Evolutionary conservation across 2,888 invertebrate genomes (phyloP), one percentile per base, ranked within the genome.

Genomic region (Thymelicus lineola): DNA sequence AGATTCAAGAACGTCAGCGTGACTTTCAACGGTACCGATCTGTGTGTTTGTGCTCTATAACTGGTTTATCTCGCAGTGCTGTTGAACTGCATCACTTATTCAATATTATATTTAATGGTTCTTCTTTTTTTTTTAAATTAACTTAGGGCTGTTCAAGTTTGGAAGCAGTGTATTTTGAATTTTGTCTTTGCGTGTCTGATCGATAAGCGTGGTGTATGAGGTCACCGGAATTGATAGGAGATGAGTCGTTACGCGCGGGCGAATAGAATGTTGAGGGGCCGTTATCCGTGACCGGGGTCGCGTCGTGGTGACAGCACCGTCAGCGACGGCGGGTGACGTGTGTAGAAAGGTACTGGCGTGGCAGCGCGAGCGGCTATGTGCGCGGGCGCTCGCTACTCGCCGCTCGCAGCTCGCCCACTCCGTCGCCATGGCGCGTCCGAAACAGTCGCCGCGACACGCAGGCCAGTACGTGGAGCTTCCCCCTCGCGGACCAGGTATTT

Each of bases 401-500:
- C 86, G 73, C 77, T 77, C 77, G 74, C 74, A 87, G 70, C 73
- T 81, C 88, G 80, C 82, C 86, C 93, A 93, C 91, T 92, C 89
- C 84, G 86, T 81, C 83, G 84, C 82, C 85, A 93, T 93, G 93
- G 91, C 90, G 84, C 93, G 93, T 76, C 89, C 93, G 79, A 91
- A 86, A 86, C 93, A 90, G 90, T 90, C 93, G 90, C 83, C 91
- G 78, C 91, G 94, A 74, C 90, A 91, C 89, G 84, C 85, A 80
- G 86, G 86, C 75, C 91, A 93, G 79, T 78, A 82, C 87, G 86
- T 86, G 74, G 83, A 87, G 76, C 89, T 93, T 75, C 93, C 94
- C 76, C 93, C 92, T 78, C 89, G 92, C 80, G 92, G 93, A 79
- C 93, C 94, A 94, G 93, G 94, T 94, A 91, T 73, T 58, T 61